A percentile compares a stretch with the other conserved stretches of the same genome.
Conservation (phyloP, 2,797 vertebrate genomes). For the Poecilia wingei region DNA sequence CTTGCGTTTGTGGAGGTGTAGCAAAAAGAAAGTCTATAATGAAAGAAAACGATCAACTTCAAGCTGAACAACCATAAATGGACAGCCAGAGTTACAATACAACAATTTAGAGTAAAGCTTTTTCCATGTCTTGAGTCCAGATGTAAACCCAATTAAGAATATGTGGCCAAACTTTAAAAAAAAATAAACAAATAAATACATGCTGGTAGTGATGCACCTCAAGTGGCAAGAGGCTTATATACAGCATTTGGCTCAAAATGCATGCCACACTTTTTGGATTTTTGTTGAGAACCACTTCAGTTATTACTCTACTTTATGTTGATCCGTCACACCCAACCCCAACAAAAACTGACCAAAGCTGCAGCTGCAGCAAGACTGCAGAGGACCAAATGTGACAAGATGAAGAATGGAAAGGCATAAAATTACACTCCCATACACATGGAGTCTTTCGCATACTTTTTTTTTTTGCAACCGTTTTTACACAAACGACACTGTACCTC, state of each 20-base stretch:
- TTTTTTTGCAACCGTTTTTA: background rate
- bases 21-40: background rate
- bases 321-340: background rate
- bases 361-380: background rate
- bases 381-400: background rate
- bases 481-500: constrained; percentile 80
- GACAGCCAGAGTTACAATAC: background rate
- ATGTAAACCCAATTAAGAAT: background rate
- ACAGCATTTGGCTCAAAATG: background rate
- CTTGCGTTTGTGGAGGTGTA: background rate
- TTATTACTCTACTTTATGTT: background rate
- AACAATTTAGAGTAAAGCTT: background rate
- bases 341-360: background rate
- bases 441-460: background rate
- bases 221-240: background rate
- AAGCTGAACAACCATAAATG: background rate
- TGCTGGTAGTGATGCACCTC: background rate
- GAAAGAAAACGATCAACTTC: background rate
- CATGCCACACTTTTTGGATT: background rate
- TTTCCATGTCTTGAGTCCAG: background rate
- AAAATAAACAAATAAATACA: too few species aligned
- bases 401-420: background rate
- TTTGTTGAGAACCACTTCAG: background rate
- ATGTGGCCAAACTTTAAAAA: background rate
- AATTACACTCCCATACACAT: background rate